Conservation (phyloP, 2,797 vertebrate genomes). For the Galaxias olidus region DNA sequence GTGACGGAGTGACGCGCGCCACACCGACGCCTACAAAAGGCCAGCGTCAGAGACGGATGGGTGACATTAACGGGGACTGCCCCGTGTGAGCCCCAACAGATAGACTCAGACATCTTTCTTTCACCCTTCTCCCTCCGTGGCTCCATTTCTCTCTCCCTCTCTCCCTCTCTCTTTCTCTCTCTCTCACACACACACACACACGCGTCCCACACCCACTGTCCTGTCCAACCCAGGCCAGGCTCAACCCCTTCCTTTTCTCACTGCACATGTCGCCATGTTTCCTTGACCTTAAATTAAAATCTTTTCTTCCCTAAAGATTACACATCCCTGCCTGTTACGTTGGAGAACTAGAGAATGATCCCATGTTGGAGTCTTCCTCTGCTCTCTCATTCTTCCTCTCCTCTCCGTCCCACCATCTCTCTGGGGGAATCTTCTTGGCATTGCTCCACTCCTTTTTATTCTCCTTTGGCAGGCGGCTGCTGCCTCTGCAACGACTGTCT, state of each 20-base stretch:
- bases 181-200: not conserved
- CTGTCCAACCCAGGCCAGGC: too few species aligned
- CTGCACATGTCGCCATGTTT: too few species aligned
- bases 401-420: not conserved
- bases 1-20: slow-evolving; percentile 4
- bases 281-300: too few species aligned
- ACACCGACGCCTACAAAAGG: slow-evolving; percentile 10
- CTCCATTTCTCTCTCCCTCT: too few species aligned
- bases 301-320: too few species aligned
- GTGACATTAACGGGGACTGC: slow-evolving; percentile 10
- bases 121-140: not conserved
- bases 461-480: slow-evolving; percentile 12
- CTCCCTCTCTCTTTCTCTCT: not conserved
- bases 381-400: too few species aligned
- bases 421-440: slow-evolving; percentile 1
- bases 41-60: slow-evolving; percentile 6
- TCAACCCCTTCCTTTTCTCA: too few species aligned
- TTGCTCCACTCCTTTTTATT: slow-evolving; percentile 6
- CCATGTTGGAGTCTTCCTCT: too few species aligned
- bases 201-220: not conserved
- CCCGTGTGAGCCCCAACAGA: not conserved
- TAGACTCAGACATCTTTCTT: slow-evolving; percentile 8
- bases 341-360: too few species aligned
- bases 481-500: slow-evolving; percentile 8
- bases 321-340: too few species aligned